Evolutionary conservation across 2,113 vertebrate genomes (phyloP).

Genomic region (Pantherophis guttatus): DNA sequence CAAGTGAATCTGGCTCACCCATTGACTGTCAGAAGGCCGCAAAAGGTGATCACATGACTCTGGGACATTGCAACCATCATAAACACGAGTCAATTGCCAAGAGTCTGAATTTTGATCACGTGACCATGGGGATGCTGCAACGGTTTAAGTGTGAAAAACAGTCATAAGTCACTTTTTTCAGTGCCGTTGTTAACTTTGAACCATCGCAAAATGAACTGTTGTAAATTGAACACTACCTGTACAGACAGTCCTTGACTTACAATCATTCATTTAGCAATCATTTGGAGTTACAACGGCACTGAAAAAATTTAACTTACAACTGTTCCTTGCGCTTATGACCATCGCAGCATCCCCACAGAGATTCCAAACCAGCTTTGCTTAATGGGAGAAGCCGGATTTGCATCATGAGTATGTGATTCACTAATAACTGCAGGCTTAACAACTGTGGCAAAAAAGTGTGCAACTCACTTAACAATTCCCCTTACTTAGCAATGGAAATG

Average conservation of each 20-base stretch:
- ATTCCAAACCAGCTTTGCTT: neutral
- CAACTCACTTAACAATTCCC: neutral
- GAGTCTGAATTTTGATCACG: neutral
- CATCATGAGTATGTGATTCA: neutral
- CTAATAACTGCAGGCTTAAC: neutral
- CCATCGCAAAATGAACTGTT: neutral
- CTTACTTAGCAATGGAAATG: neutral
- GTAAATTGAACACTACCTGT: neutral
- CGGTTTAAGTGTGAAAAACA: neutral
- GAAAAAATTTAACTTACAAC: neutral
- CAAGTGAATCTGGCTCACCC: neutral
- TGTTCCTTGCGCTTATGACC: neutral
- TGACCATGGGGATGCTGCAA: neutral
- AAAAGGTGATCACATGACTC: neutral
- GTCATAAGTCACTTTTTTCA: neutral
- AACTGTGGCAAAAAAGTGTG: neutral
- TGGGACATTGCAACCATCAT: neutral
- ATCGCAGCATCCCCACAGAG: neutral
- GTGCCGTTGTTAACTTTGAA: neutral
- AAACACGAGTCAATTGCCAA: neutral
- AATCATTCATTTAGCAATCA: neutral
- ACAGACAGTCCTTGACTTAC: neutral
- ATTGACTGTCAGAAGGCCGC: neutral
- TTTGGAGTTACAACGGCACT: neutral
- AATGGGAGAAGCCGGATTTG: neutral